Percentiles rank a stretch among this genome's conserved stretches.
Evolutionary conservation across 1,140 invertebrate genomes (phyloP).

Genomic region (Wiebesia pumilae): DNA sequence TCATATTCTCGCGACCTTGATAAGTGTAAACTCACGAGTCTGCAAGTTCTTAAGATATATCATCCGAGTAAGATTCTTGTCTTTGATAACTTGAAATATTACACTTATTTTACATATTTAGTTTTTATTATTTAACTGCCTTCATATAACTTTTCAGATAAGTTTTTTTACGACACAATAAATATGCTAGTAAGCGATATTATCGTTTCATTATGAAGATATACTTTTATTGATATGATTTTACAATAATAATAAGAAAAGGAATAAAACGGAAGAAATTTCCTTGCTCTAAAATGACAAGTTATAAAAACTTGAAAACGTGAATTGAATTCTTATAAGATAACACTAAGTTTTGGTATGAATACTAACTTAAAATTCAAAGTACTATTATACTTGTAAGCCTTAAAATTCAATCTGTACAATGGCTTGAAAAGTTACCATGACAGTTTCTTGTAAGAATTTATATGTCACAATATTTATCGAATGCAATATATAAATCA

Average conservation of each 20-base stretch:
- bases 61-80: not conserved
- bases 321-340: not conserved
- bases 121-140: not conserved
- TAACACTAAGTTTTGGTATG: not conserved
- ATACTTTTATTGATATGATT: not conserved
- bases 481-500: not conserved
- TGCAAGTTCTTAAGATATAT: not conserved
- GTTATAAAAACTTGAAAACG: not conserved
- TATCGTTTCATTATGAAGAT: not conserved
- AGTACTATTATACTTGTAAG: not conserved
- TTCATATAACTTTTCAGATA: not conserved
- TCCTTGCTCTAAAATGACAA: not conserved
- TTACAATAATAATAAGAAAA: not conserved
- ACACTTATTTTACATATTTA: not conserved
- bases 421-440: not conserved
- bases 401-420: not conserved
- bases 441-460: not conserved
- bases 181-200: not conserved
- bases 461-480: not conserved
- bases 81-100: not conserved
- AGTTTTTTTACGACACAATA: not conserved
- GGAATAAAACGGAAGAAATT: not conserved
- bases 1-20: not conserved
- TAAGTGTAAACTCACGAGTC: not conserved
- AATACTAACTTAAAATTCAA: constrained; percentile 8